Conservation (phyloP, 2,797 vertebrate genomes). For the Eulemur mongoz region DNA sequence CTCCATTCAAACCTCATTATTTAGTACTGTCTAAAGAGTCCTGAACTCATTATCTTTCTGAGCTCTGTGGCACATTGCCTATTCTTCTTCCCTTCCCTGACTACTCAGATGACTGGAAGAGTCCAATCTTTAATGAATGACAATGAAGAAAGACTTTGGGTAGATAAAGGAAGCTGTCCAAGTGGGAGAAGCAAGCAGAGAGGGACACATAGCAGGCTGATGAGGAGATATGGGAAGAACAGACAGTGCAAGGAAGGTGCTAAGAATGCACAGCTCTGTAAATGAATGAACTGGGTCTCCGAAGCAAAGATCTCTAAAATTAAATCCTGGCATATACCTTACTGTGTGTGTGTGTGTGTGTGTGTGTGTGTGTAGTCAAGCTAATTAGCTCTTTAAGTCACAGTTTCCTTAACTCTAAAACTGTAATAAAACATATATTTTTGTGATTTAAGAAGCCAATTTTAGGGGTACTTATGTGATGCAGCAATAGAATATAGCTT, state of each 20-base stretch:
- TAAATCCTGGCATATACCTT: neutral
- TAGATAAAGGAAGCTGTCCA: neutral
- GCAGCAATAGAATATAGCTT: neutral
- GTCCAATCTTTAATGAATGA: constrained; percentile 36
- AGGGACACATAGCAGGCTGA: neutral
- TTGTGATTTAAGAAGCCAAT: neutral
- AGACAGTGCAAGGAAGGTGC: neutral
- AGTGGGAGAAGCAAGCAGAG: neutral
- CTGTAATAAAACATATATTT: neutral
- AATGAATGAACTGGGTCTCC: neutral
- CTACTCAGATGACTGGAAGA: neutral
- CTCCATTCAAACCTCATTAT: neutral
- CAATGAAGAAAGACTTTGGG: neutral
- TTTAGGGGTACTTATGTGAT: neutral
- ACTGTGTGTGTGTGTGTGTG: neutral
- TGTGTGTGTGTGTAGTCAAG: neutral
- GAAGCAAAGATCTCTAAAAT: neutral
- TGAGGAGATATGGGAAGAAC: neutral
- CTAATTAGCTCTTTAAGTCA: neutral
- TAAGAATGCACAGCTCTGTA: neutral
- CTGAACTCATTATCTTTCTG: neutral
- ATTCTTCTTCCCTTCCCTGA: neutral
- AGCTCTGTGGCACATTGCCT: neutral
- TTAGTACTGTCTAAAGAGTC: neutral
- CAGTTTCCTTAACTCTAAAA: neutral